A percentile compares a stretch with the other conserved stretches of the same genome.
Evolutionary conservation across 1,140 invertebrate genomes (phyloP).

Genomic region (Cyclargus thomasi): DNA sequence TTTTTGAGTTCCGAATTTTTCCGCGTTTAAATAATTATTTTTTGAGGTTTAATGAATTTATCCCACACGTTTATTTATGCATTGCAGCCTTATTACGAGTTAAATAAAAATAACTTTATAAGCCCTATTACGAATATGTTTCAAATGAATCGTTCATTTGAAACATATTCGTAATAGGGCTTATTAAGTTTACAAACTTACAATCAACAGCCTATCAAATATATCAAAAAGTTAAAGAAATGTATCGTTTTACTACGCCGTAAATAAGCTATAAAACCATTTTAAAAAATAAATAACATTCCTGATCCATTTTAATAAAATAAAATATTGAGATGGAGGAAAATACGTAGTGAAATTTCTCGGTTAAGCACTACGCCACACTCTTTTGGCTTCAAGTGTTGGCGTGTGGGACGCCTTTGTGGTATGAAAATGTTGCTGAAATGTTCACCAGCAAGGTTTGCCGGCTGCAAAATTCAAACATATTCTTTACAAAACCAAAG

Average conservation of each 20-base stretch:
- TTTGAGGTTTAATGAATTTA: too few relatives aligned
- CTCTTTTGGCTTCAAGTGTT: background rate
- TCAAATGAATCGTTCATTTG: too few relatives aligned
- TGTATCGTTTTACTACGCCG: too few relatives aligned
- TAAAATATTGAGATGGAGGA: background rate
- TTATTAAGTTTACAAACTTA: too few relatives aligned
- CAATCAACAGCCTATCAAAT: too few relatives aligned
- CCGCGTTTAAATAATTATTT: background rate
- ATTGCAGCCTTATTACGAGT: too few relatives aligned
- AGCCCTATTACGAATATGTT: too few relatives aligned
- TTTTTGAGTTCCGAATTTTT: background rate
- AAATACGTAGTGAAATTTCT: background rate
- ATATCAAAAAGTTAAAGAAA: too few relatives aligned
- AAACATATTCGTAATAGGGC: too few relatives aligned
- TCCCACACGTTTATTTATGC: too few relatives aligned
- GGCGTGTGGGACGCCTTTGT: constrained; percentile 2
- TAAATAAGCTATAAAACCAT: too few relatives aligned
- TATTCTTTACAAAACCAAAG: background rate
- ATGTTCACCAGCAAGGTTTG: background rate
- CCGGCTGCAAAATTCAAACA: background rate
- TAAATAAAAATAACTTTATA: too few relatives aligned
- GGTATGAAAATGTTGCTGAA: constrained; percentile 8
- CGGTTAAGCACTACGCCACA: background rate
- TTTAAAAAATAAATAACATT: background rate
- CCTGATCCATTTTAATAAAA: background rate